These are phyloP conservation scores for Nothoprocta pentlandii DNA, from an alignment of 2,113 vertebrate genomes.

Conservation along the genomic window DNA sequence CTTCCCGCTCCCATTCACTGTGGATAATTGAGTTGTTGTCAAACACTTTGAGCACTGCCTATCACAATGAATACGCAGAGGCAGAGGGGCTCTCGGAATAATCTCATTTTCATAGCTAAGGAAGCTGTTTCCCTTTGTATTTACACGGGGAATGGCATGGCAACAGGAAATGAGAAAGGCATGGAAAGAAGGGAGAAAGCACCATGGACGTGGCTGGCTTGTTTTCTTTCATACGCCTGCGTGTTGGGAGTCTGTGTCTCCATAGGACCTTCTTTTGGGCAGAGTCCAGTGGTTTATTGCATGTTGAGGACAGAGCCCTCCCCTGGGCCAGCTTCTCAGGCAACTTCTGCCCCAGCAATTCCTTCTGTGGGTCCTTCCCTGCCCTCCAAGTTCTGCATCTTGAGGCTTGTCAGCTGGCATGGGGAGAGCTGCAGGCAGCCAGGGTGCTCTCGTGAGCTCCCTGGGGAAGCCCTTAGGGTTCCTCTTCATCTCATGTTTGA, in stretches of 20 bases:
- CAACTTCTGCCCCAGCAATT: not conserved
- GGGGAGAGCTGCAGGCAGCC: not conserved
- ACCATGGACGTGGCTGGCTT: not conserved
- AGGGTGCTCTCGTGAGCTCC: not conserved
- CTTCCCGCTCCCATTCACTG: slow-evolving; percentile 61
- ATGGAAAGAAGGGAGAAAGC: not conserved
- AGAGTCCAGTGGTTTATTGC: fast-evolving
- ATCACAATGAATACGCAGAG: slow-evolving; percentile 63
- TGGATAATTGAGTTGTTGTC: slow-evolving; percentile 72
- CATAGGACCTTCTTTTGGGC: not conserved
- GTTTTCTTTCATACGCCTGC: not conserved
- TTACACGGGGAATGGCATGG: slow-evolving; percentile 58
- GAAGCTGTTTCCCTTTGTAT: slow-evolving; percentile 55
- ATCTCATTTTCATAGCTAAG: slow-evolving; percentile 56
- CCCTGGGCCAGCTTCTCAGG: not conserved
- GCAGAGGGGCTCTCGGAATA: slow-evolving; percentile 51
- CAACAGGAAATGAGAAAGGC: slow-evolving; percentile 54
- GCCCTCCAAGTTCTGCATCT: not conserved
- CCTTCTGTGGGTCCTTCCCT: not conserved
- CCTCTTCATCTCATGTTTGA: not conserved
- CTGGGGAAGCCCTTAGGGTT: not conserved
- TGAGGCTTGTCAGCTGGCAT: not conserved
- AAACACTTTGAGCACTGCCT: slow-evolving; percentile 67
- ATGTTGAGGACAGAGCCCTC: not conserved
- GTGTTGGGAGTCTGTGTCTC: not conserved